Conservation (phyloP, 2,888 invertebrate species). For the Macaria liturata region DNA sequence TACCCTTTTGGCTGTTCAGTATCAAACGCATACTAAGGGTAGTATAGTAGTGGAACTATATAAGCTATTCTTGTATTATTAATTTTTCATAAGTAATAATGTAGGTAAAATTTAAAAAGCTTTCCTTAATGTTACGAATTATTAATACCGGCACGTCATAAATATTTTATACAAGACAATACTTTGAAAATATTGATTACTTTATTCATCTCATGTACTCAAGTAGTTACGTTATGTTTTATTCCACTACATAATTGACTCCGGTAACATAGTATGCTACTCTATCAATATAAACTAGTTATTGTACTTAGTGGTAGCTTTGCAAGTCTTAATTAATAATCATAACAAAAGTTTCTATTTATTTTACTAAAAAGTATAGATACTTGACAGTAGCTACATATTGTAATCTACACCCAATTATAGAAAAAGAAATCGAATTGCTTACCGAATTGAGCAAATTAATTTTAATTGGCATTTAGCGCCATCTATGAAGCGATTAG, state of each 20-base stretch:
- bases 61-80: too few species aligned
- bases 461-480: slow-evolving; percentile 40
- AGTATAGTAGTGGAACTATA: too few species aligned
- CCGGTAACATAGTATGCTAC: slow-evolving; percentile 62
- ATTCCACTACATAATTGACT: slow-evolving; percentile 68
- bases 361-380: slow-evolving; percentile 35
- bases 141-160: too few species aligned
- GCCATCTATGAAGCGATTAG: slow-evolving; percentile 32
- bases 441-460: slow-evolving; percentile 70
- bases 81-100: too few species aligned
- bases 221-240: slow-evolving; percentile 40
- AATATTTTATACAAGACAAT: too few species aligned
- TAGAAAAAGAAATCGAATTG: slow-evolving; percentile 46
- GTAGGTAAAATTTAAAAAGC: too few species aligned
- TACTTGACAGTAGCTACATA: slow-evolving; percentile 34
- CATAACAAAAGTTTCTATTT: slow-evolving; percentile 25
- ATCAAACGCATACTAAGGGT: too few species aligned
- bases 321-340: slow-evolving; percentile 46
- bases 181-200: too few species aligned
- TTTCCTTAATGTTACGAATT: too few species aligned
- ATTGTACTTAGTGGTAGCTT: slow-evolving; percentile 75
- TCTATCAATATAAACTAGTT: slow-evolving; percentile 62
- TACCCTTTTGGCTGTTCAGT: too few species aligned
- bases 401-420: slow-evolving; percentile 15
- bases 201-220: slow-evolving; percentile 12